Base-by-base conservation (phyloP, 2,113 vertebrate genomes). In the Paralichthys olivaceus region DNA sequence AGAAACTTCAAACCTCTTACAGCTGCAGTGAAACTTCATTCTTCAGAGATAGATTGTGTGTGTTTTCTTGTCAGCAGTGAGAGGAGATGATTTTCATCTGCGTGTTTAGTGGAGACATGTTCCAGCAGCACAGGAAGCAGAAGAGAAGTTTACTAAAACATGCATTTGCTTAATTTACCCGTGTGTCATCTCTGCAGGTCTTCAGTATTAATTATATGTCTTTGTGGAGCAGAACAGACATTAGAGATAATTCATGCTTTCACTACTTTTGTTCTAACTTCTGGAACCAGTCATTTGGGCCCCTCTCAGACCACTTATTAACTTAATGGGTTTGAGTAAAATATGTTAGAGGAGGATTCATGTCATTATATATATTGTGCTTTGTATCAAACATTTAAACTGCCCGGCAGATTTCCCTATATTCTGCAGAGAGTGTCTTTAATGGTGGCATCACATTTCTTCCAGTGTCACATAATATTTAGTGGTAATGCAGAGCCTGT, bases 161-260 rank as follows among this genome's bases (percentile, higher is more conserved):
- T 61, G 28, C 69, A 37, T 32, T 25, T 25, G 2, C n/a, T 37
- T 68, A 3, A 43, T 23, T 75, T 51, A 47, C 22, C 37, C 20
- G 19, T 72, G 29, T 37, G 32, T 11, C 14, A 6, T 73, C 19
- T 58, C 25, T 34, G 57, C 40, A 5, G 13, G 14, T 74, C 5
- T 28, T 23, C 22, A 29, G 64, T 45, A 68, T 54, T 45, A 54
- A 69, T 69, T 17, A 61, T 61, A 43, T 19, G 34, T 61, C 37
- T 23, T 55, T 32, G 20, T 55, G 15, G 6, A 32, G 15, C 32
- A 68, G 8, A 68, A 60, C 17, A 47, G 26, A 17, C 15, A 47
- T 47, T 47, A 47, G 43, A 47, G 43, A 45, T 62, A 40, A 69
- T 61, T 54, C 19, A 69, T 54, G 57, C 20, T 69, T 45, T 29